Evolutionary conservation across 92 coral and sea anemone genomes (phyloP).

Genomic region (Palythoa grandiflora): DNA sequence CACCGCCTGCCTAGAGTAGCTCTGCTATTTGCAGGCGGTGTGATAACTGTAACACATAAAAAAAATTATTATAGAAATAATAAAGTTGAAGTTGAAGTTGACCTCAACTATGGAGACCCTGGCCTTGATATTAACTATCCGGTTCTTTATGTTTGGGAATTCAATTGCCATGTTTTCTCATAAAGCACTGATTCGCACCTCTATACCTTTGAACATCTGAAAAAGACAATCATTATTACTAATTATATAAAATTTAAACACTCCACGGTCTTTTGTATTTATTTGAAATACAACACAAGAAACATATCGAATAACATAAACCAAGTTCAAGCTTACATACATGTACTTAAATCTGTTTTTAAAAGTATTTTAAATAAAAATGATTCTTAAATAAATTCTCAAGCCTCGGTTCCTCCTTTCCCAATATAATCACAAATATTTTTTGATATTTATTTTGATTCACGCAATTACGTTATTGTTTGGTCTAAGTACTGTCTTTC

Average conservation of each 20-base stretch:
- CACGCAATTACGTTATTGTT: neutral
- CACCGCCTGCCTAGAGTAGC: no score
- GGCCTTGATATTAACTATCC: neutral
- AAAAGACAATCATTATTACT: neutral
- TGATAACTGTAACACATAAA: no score
- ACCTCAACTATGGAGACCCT: conserved; percentile 3
- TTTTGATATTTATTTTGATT: neutral
- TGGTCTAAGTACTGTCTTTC: neutral
- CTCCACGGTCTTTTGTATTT: neutral
- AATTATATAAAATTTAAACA: neutral
- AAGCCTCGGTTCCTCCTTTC: neutral
- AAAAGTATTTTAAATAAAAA: neutral
- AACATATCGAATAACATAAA: neutral
- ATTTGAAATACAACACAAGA: neutral
- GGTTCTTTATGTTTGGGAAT: neutral
- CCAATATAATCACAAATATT: neutral
- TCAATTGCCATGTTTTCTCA: neutral
- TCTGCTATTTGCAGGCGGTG: no score
- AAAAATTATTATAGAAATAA: no score
- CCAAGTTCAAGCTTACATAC: neutral
- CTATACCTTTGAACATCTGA: no score
- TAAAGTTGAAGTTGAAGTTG: no score
- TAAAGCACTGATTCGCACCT: neutral
- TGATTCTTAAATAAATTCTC: neutral
- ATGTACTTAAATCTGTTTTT: no score